A percentile compares a stretch with the other conserved stretches of the same genome.
These are phyloP conservation scores for Muscicapa comitata DNA, from an alignment of 2,797 vertebrate genomes.

Conservation along the genomic window DNA sequence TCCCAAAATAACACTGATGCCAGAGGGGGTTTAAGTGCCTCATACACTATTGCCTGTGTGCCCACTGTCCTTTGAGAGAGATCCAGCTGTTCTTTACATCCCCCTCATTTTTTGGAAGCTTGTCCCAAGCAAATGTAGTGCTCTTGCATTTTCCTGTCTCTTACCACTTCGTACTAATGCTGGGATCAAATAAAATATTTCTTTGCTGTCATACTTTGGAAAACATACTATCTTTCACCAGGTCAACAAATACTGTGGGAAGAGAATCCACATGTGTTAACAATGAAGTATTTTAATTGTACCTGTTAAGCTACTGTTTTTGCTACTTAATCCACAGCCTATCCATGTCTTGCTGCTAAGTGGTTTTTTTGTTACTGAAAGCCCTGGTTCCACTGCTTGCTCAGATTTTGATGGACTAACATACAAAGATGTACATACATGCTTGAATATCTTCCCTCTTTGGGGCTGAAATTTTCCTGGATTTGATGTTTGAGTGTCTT, in stretches of 20 bases:
- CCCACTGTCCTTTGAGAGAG: neutral
- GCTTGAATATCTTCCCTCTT: neutral
- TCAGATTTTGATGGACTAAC: neutral
- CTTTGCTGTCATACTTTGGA: neutral
- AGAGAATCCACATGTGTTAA: neutral
- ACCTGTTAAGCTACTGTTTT: neutral
- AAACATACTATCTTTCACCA: neutral
- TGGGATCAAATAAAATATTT: neutral
- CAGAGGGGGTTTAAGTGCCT: neutral
- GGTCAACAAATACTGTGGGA: neutral
- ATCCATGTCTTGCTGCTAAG: neutral
- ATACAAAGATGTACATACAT: fast-evolving
- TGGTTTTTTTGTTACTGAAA: neutral
- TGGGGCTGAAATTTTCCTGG: neutral
- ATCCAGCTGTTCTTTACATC: neutral
- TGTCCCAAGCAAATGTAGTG: neutral
- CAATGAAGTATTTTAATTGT: neutral
- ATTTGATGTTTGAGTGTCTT: neutral
- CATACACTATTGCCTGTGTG: neutral
- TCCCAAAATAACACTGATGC: neutral
- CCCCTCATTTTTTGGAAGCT: neutral
- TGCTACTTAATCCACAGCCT: neutral
- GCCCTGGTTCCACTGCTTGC: neutral
- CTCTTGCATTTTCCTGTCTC: neutral
- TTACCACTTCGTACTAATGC: neutral